Evolutionary conservation across 2,888 invertebrate genomes (phyloP).

Genomic region (Acleris sparsana): DNA sequence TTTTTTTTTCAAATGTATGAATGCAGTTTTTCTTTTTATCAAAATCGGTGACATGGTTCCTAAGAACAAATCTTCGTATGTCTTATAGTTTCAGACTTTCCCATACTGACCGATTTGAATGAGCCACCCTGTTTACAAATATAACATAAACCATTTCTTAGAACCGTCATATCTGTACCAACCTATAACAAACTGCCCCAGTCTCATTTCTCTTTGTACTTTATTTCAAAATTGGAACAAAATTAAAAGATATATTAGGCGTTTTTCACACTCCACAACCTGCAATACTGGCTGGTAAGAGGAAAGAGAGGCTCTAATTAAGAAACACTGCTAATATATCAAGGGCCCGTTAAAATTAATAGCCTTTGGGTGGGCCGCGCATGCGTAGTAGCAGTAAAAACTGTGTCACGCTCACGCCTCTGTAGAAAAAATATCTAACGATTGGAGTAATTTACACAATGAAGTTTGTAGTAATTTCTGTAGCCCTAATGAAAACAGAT

Average conservation of each 20-base stretch:
- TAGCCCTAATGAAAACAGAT: too few species aligned
- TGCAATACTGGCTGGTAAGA: constrained; percentile 40
- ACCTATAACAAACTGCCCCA: not conserved
- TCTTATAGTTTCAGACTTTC: too few species aligned
- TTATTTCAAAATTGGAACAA: constrained; percentile 26
- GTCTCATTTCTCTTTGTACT: constrained; percentile 23
- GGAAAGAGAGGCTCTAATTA: constrained; percentile 58
- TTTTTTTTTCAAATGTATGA: too few species aligned
- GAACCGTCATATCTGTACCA: not conserved
- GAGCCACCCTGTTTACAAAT: too few species aligned
- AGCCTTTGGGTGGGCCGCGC: constrained; percentile 46
- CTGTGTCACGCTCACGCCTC: constrained; percentile 31
- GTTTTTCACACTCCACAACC: constrained; percentile 30
- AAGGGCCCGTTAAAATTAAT: constrained; percentile 58
- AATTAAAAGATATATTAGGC: constrained; percentile 32
- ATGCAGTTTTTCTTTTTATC: too few species aligned
- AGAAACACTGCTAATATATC: constrained; percentile 59
- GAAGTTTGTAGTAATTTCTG: not conserved
- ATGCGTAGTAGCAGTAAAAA: constrained; percentile 42
- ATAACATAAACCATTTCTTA: not conserved
- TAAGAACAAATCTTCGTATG: too few species aligned
- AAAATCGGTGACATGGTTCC: too few species aligned
- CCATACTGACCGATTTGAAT: too few species aligned
- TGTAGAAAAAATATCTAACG: constrained; percentile 17
- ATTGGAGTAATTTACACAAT: constrained; percentile 12